These are phyloP conservation scores for Eidolon helvum DNA, from an alignment of 2,113 vertebrate genomes.

Conservation along the genomic window DNA sequence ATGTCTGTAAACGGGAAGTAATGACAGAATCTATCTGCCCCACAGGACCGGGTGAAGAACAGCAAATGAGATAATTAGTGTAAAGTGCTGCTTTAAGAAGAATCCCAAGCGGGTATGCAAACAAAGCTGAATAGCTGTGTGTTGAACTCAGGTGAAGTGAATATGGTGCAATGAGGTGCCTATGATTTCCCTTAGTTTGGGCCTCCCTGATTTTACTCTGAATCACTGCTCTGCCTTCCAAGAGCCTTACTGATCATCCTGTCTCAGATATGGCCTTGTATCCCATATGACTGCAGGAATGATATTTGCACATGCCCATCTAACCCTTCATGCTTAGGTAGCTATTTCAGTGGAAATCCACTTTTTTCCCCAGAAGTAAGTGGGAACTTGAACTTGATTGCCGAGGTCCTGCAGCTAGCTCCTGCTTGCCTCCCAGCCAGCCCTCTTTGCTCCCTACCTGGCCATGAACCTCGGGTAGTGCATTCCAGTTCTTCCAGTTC, in stretches of 20 bases:
- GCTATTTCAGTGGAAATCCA: background rate
- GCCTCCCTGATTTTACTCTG: background rate
- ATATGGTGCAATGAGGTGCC: rapidly evolving
- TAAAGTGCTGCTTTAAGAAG: background rate
- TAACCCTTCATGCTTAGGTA: rapidly evolving
- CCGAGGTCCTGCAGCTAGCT: too few relatives aligned
- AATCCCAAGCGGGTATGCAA: background rate
- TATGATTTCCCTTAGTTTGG: background rate
- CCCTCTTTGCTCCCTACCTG: background rate
- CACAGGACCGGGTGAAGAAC: background rate
- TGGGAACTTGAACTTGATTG: too few relatives aligned
- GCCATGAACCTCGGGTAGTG: background rate
- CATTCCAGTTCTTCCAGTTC: background rate
- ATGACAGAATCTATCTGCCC: background rate
- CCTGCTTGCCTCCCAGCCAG: background rate
- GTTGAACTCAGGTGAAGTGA: rapidly evolving
- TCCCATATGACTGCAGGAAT: background rate
- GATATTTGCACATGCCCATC: too few relatives aligned
- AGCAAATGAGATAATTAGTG: background rate
- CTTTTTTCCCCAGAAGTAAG: background rate
- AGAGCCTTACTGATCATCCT: background rate
- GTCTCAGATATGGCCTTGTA: background rate
- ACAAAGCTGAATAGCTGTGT: rapidly evolving
- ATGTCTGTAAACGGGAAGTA: background rate
- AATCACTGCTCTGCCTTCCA: background rate